Conservation (phyloP, 1,140 invertebrate genomes). For the Chironomus striatipennis region DNA sequence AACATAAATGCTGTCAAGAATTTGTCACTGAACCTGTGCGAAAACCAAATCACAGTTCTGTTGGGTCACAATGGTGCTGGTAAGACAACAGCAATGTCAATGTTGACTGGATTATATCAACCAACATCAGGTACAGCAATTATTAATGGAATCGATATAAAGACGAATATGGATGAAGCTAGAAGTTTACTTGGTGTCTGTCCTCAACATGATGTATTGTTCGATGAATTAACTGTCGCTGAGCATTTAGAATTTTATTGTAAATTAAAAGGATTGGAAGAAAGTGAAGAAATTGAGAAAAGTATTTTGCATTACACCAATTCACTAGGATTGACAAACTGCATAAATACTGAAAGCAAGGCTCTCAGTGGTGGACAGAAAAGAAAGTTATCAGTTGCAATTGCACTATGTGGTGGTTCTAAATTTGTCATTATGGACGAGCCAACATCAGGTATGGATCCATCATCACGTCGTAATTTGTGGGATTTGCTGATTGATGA, state of each 20-base stretch:
- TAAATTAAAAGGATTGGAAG: conserved; percentile 53
- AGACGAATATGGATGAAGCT: conserved; percentile 43
- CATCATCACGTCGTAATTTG: conserved; percentile 70
- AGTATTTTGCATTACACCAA: conserved; percentile 50
- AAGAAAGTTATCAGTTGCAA: conserved; percentile 62
- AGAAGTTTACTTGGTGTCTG: conserved; percentile 66
- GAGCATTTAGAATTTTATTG: conserved; percentile 83
- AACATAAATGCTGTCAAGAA: conserved; percentile 56
- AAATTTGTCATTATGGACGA: conserved; percentile 71
- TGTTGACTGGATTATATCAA: conserved; percentile 59
- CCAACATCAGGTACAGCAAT: conserved; percentile 54
- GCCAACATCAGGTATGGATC: conserved; percentile 88
- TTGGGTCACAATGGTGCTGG: conserved; percentile 63
- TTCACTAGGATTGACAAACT: conserved; percentile 50
- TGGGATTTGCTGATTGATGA: conserved; percentile 70
- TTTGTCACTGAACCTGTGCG: conserved; percentile 53
- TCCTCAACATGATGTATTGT: conserved; percentile 87
- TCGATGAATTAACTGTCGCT: conserved; percentile 75
- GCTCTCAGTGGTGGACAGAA: conserved; percentile 73
- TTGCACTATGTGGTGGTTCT: conserved; percentile 57
- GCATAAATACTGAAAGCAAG: conserved; percentile 30
- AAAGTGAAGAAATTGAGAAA: conserved; percentile 38
- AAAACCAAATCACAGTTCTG: conserved; percentile 51
- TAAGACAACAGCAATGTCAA: conserved; percentile 60
- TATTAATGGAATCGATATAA: conserved; percentile 54